phyloP scores from a whole-genome alignment of 2,797 vertebrate genomes.

The Glyptemys insculpta region DNA sequence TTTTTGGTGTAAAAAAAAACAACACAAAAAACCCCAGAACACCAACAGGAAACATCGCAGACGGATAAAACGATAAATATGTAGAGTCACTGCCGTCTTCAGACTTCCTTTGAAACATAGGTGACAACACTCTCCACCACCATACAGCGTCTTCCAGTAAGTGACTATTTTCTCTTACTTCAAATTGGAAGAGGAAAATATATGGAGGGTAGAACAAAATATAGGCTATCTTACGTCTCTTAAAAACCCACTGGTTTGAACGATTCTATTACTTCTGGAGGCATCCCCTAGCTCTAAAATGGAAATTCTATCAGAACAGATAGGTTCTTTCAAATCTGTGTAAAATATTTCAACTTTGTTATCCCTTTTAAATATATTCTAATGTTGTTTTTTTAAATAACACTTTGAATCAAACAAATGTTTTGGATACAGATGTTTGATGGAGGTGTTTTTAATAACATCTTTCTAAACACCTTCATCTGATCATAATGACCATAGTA shows the following conservation, averaged over 20 bases:
- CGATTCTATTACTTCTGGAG: background rate
- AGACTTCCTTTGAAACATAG: background rate
- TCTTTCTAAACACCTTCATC: background rate
- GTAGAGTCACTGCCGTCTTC: background rate
- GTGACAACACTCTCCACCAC: background rate
- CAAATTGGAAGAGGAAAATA: background rate
- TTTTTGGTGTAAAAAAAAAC: background rate
- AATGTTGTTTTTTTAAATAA: background rate
- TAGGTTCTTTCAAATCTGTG: background rate
- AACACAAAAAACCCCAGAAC: background rate
- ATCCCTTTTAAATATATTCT: background rate
- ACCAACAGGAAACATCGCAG: background rate
- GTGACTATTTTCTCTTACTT: conserved; percentile 12
- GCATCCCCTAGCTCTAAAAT: background rate
- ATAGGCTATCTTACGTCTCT: background rate
- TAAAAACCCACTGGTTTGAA: background rate
- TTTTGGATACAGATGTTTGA: background rate
- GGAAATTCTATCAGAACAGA: background rate
- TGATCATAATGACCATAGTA: background rate
- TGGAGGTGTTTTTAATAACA: background rate
- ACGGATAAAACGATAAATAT: background rate
- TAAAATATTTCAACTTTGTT: background rate
- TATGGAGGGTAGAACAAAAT: background rate
- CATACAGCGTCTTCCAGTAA: background rate
- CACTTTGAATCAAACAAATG: background rate